These are phyloP conservation scores for Neogobius melanostomus DNA, from an alignment of 2,113 vertebrate genomes.

Conservation along the genomic window DNA sequence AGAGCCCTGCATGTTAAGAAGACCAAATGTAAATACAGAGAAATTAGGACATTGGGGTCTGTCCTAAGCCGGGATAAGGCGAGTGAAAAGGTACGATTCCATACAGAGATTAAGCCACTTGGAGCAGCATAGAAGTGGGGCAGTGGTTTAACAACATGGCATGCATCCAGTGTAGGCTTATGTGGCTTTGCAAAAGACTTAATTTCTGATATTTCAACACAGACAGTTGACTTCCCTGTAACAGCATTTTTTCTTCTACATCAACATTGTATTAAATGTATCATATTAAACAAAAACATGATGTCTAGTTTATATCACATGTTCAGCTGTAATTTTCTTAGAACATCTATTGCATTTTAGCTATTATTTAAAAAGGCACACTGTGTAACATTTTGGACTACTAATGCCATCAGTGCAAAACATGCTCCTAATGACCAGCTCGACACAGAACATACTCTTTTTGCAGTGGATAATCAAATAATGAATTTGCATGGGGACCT, in stretches of 20 bases:
- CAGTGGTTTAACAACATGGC: conserved; percentile 21
- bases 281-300: no score
- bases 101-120: conserved; percentile 51
- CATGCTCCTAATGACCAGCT: no score
- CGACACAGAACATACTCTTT: no score
- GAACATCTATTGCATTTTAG: no score
- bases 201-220: neutral
- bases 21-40: conserved; percentile 6
- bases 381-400: no score
- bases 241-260: neutral
- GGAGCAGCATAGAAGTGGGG: conserved; percentile 40
- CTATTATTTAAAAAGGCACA: no score
- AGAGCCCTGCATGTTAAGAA: neutral
- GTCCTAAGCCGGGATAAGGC: conserved; percentile 38
- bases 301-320: no score
- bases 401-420: no score
- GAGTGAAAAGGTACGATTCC: conserved; percentile 29
- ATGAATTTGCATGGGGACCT: no score
- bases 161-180: neutral
- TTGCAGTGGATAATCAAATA: no score
- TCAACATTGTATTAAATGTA: neutral
- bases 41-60: conserved; percentile 18
- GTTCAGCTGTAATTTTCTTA: no score
- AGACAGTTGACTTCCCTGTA: neutral
- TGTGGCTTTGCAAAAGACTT: neutral